Evolutionary conservation across 2,113 vertebrate species (phyloP).

Genomic region (Platysternon megacephalum): DNA sequence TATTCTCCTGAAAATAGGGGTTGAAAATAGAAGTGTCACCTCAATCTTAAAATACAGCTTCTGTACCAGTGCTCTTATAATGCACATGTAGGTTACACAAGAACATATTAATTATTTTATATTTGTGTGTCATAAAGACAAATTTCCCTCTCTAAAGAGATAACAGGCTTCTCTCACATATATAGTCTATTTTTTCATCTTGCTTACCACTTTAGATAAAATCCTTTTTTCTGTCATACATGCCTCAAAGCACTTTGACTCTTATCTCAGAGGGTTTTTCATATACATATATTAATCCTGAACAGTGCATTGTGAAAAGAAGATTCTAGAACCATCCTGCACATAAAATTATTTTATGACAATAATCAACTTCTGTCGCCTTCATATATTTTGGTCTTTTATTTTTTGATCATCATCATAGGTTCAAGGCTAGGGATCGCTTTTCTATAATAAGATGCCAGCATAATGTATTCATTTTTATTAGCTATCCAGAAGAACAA

Average conservation of each 20-base stretch:
- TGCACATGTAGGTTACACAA: background rate
- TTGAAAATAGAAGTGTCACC: background rate
- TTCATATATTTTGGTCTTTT: background rate
- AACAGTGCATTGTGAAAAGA: background rate
- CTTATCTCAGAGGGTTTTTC: background rate
- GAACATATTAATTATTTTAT: background rate
- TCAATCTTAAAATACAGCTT: background rate
- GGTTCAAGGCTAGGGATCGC: background rate
- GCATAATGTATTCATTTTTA: background rate
- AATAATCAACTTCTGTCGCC: background rate
- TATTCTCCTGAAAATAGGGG: background rate
- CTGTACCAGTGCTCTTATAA: background rate
- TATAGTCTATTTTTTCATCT: background rate
- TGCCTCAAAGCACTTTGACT: background rate
- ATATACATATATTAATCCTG: background rate
- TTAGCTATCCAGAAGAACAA: background rate
- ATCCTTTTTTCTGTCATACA: background rate
- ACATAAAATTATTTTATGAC: background rate
- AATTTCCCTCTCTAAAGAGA: background rate
- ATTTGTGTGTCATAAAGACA: background rate
- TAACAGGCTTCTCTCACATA: rapidly evolving
- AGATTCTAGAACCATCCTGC: background rate
- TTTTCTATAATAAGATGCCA: background rate
- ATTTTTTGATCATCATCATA: background rate
- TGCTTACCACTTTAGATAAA: background rate